Base-by-base conservation (phyloP, 2,113 vertebrate genomes). In the Micromys minutus region DNA sequence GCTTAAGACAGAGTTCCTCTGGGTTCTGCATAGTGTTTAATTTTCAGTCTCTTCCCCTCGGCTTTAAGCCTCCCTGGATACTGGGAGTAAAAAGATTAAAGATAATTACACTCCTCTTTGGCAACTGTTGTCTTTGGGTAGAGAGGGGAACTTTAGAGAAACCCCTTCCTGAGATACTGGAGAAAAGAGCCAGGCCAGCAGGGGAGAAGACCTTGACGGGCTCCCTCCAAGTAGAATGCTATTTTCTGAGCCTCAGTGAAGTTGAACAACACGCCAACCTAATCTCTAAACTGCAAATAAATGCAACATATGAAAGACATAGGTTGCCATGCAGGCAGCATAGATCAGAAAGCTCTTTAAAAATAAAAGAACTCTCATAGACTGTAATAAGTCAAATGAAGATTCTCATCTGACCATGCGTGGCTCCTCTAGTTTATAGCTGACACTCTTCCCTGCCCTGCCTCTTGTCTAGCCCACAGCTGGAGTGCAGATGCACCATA, bases 331-430 rank as follows among this genome's bases (percentile, higher is more conserved):
- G 24, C 26, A 80, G 16, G 67, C 16, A 69, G 4, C 36, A 26
- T 7, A 31, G 67, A 81, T 76, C 74, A 69, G 39, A 72, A 88
- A 91, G 29, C n/a, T 36, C 79, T 90, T 77, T 45, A 92, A 71
- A 90, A 87, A 95, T 24, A 52, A 90, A 94, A 74, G 59, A 92
- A 93, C 5, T 31, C 61, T 57, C 19, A 16, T 34, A 8, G 85
- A 42, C 21, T 80, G 13, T 42, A 90, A 39, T 4, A 21, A 81
- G 67, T 22, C 34, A 55, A 36, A 7, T 39, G 47, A 80, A 76
- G 15, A 11, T 39, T 90, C 47, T 31, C 67, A 31, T 69, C 57
- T 26, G 47, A 77, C 74, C 55, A 69, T 5, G 26, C 0, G 67
- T 12, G 17, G 24, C 13, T 63, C 6, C 50, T 76, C 67, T 45